These are phyloP conservation scores for Drosophila sp. DNA, from an alignment of 1,140 invertebrate species.

Conservation along the genomic window DNA sequence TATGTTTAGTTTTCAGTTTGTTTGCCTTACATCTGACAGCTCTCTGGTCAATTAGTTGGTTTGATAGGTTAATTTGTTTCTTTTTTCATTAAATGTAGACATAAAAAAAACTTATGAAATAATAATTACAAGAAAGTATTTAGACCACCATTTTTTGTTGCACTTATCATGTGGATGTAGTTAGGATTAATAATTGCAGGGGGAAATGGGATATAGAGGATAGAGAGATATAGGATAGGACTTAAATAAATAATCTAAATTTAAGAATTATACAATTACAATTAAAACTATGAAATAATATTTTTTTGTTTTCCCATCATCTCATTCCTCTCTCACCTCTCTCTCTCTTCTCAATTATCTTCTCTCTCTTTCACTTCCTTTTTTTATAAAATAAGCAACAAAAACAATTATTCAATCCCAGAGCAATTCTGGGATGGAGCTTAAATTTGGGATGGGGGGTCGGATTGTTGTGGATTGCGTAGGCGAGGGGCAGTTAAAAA, in stretches of 20 bases:
- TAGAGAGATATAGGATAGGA: slow-evolving; percentile 38
- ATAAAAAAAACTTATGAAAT: slow-evolving; percentile 68
- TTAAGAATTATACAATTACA: slow-evolving; percentile 45
- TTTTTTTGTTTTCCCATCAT: slow-evolving; percentile 43
- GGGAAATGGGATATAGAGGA: slow-evolving; percentile 27
- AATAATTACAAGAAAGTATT: slow-evolving; percentile 74
- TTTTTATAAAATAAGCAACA: slow-evolving; percentile 79
- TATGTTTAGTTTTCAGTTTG: not conserved
- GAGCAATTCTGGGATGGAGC: slow-evolving; percentile 8
- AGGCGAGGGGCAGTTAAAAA: slow-evolving; percentile 46
- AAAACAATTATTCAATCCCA: slow-evolving; percentile 66
- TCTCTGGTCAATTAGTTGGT: slow-evolving; percentile 8
- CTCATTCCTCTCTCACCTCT: slow-evolving; percentile 2
- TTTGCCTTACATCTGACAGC: not conserved
- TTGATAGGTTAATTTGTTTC: slow-evolving; percentile 23
- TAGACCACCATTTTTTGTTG: slow-evolving; percentile 43
- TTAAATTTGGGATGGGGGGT: not conserved
- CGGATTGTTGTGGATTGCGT: slow-evolving; percentile 19
- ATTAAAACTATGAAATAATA: slow-evolving; percentile 74
- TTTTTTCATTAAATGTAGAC: slow-evolving; percentile 29
- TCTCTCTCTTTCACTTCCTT: not conserved
- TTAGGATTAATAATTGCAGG: slow-evolving; percentile 45
- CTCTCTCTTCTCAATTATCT: not conserved
- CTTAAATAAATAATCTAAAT: slow-evolving; percentile 76
- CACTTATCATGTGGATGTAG: slow-evolving; percentile 34